Conservation (phyloP, 2,888 invertebrate genomes). For the Malachius bipustulatus region DNA sequence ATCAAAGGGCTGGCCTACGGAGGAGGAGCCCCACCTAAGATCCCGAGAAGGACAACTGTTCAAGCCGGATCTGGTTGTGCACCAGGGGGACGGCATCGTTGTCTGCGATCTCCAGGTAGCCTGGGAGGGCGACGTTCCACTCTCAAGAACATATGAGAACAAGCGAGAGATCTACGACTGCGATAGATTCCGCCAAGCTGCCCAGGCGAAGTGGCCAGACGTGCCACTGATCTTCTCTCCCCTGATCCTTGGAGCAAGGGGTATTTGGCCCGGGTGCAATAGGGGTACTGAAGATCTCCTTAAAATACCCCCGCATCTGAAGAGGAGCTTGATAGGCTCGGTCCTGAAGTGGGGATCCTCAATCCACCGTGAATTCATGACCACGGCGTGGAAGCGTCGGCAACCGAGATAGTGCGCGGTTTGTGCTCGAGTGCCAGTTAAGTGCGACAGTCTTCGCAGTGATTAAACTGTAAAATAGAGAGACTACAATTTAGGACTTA, state of each 20-base stretch:
- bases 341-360: background rate
- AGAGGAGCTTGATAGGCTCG: background rate
- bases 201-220: too few species aligned
- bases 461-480: too few species aligned
- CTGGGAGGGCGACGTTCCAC: too few species aligned
- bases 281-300: background rate
- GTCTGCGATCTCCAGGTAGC: background rate
- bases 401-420: background rate
- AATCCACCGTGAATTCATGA: background rate
- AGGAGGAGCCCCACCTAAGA: background rate
- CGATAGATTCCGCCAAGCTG: too few species aligned
- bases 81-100: background rate
- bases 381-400: background rate
- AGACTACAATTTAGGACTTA: too few species aligned
- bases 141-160: too few species aligned
- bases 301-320: background rate
- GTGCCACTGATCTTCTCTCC: background rate
- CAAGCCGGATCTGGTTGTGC: background rate
- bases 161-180: too few species aligned
- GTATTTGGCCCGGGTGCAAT: conserved; percentile 1
- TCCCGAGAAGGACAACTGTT: background rate
- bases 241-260: background rate
- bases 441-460: too few species aligned
- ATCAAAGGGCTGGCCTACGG: background rate
- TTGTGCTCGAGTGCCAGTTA: background rate